Conservation (phyloP, 2,113 vertebrate genomes). For the Halcyon senegalensis region DNA sequence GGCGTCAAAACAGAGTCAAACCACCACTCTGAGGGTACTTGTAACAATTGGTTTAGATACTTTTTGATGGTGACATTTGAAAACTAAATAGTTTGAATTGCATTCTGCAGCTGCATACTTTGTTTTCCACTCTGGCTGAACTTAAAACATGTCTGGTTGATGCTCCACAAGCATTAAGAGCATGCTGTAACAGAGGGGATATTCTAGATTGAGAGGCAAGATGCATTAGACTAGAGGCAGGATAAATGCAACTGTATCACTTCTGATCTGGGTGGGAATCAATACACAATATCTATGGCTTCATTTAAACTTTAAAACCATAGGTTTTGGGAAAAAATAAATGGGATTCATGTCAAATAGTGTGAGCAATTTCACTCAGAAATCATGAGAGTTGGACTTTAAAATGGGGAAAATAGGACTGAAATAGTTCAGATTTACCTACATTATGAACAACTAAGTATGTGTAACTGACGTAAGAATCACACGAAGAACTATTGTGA, state of each 20-base stretch:
- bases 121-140: not conserved
- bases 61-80: not conserved
- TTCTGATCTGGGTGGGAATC: not conserved
- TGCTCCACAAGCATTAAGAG: not conserved
- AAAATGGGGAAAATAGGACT: not conserved
- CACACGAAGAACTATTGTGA: not conserved
- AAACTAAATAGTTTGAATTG: not conserved
- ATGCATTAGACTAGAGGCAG: not conserved
- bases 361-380: not conserved
- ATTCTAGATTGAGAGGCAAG: not conserved
- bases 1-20: not conserved
- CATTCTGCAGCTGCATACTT: not conserved
- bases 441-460: not conserved
- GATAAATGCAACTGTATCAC: not conserved
- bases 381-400: not conserved
- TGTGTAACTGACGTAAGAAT: not conserved
- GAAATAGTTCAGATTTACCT: not conserved
- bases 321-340: not conserved
- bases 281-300: not conserved
- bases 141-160: not conserved
- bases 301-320: conserved; percentile 1
- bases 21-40: not conserved
- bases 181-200: not conserved
- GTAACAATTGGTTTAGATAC: not conserved
- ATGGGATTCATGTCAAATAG: not conserved